Percentiles rank a stretch among this genome's conserved stretches.
Evolutionary conservation across 2,888 invertebrate species (phyloP).

Genomic region (Lasius fuliginosus): DNA sequence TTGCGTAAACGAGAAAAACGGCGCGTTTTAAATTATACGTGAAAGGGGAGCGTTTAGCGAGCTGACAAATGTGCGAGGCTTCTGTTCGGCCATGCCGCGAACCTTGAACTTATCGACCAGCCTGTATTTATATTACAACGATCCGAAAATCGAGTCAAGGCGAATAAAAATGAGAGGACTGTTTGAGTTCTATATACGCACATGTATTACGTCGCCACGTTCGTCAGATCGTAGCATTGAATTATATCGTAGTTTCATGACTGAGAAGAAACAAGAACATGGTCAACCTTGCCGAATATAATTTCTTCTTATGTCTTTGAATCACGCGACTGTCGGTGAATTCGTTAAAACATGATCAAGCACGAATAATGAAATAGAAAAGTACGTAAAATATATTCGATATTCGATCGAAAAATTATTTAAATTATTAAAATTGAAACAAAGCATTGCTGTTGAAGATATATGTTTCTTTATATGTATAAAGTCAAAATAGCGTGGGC

Average conservation of each 20-base stretch:
- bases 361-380: not conserved
- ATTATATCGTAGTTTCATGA: slow-evolving; percentile 47
- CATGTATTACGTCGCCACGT: slow-evolving; percentile 68
- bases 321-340: not conserved
- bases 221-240: slow-evolving; percentile 74
- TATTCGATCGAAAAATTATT: not conserved
- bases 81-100: slow-evolving; percentile 46
- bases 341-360: not conserved
- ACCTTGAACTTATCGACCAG: slow-evolving; percentile 65
- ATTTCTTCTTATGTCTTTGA: slow-evolving; percentile 27
- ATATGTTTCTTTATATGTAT: not conserved
- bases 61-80: slow-evolving; percentile 52
- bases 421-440: no score
- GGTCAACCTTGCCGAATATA: slow-evolving; percentile 47
- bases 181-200: not conserved
- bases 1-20: slow-evolving; percentile 48
- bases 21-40: slow-evolving; percentile 20
- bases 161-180: slow-evolving; percentile 63
- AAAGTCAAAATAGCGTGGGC: not conserved
- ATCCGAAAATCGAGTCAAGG: slow-evolving; percentile 74
- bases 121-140: slow-evolving; percentile 40
- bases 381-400: not conserved
- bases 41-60: slow-evolving; percentile 53
- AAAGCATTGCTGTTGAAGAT: not conserved
- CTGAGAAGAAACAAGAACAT: slow-evolving; percentile 34